Percentiles rank a stretch among this genome's conserved stretches.
Evolutionary conservation across 2,888 invertebrate species (phyloP).

Genomic region (Lithophane socia): DNA sequence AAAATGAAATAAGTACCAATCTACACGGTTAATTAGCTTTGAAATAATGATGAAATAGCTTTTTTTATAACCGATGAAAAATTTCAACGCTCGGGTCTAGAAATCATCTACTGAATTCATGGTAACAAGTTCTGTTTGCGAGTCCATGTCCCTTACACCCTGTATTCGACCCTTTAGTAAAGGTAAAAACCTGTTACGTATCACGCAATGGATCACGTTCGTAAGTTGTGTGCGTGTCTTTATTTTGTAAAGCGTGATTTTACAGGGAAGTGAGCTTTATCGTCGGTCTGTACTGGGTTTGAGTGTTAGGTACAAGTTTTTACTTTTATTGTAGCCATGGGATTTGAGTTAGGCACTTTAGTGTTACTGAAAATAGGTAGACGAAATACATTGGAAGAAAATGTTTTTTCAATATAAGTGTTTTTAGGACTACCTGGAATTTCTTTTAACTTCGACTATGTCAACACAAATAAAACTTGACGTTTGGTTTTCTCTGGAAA

Average conservation of each 20-base stretch:
- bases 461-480: slow-evolving; percentile 7
- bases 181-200: slow-evolving; percentile 51
- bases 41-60: not conserved
- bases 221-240: slow-evolving; percentile 42
- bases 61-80: not conserved
- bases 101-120: not conserved
- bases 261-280: slow-evolving; percentile 14
- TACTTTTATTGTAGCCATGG: not conserved
- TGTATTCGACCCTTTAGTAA: slow-evolving; percentile 15
- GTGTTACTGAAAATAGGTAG: not conserved
- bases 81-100: no score
- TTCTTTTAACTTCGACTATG: not conserved
- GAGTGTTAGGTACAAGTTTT: not conserved
- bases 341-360: not conserved
- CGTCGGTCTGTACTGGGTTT: not conserved
- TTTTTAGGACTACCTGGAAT: not conserved
- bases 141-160: not conserved
- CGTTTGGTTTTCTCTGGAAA: not conserved
- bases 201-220: slow-evolving; percentile 51
- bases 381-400: not conserved
- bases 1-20: not conserved
- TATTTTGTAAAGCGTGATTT: slow-evolving; percentile 32
- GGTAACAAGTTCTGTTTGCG: not conserved
- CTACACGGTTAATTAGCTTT: not conserved
- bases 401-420: not conserved